A percentile compares a stretch with the other conserved stretches of the same genome.
Conservation (phyloP, 1,140 invertebrate genomes). For the Manduca sexta region DNA sequence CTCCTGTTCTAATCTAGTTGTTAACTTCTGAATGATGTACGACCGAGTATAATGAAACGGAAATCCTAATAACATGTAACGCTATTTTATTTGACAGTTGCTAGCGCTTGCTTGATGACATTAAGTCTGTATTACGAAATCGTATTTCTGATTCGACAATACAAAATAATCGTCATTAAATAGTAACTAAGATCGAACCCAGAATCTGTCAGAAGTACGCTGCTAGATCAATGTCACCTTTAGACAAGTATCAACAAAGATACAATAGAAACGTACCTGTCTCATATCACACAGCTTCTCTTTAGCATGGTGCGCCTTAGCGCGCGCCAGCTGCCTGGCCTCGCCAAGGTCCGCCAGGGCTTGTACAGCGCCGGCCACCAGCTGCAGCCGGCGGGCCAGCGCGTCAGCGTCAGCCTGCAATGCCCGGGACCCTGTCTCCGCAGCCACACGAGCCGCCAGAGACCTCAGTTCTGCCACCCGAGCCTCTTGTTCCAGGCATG, state of each 20-base stretch:
- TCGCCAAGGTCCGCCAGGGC: conserved; percentile 84
- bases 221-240: too few species aligned
- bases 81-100: too few species aligned
- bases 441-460: conserved; percentile 84
- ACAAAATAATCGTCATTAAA: too few species aligned
- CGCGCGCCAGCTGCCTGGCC: conserved; percentile 56
- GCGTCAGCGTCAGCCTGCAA: conserved; percentile 85
- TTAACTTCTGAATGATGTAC: too few species aligned
- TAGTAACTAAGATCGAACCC: too few species aligned
- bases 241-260: not conserved
- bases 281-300: conserved; percentile 59
- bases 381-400: conserved; percentile 82
- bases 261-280: conserved; percentile 48
- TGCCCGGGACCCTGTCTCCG: conserved; percentile 81
- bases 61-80: too few species aligned
- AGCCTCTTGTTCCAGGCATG: conserved; percentile 83
- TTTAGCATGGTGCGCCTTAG: conserved; percentile 58
- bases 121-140: too few species aligned
- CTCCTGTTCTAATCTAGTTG: too few species aligned
- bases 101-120: too few species aligned
- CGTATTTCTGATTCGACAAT: too few species aligned
- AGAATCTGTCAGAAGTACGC: too few species aligned
- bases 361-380: conserved; percentile 82
- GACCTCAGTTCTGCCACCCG: conserved; percentile 82
- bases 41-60: too few species aligned